These are phyloP conservation scores for Calliphora vomitoria DNA, from an alignment of 2,888 invertebrate species.

Conservation along the genomic window DNA sequence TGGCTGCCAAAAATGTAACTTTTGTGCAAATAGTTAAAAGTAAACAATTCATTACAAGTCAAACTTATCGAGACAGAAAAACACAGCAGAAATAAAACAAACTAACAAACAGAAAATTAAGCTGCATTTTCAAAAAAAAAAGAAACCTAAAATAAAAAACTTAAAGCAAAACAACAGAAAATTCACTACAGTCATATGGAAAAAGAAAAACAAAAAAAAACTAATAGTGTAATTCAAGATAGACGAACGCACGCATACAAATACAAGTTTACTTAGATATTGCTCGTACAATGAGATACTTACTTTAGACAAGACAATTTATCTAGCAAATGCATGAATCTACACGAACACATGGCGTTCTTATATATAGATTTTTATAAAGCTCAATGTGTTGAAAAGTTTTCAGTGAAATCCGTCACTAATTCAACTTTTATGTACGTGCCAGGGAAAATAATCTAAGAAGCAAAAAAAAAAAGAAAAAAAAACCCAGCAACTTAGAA, in stretches of 20 bases:
- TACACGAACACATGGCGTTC: background rate
- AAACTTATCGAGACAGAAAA: constrained; percentile 25
- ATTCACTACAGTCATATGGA: background rate
- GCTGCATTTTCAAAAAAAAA: constrained; percentile 18
- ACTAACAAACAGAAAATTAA: constrained; percentile 50
- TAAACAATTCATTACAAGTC: constrained; percentile 67
- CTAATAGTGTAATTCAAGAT: constrained; percentile 6
- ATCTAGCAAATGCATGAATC: constrained; percentile 36
- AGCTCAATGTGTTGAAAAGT: constrained; percentile 72
- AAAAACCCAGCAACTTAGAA: background rate
- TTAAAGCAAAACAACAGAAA: background rate
- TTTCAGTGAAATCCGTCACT: constrained; percentile 74
- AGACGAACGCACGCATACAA: constrained; percentile 4
- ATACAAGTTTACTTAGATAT: constrained; percentile 1
- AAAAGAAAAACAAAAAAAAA: background rate
- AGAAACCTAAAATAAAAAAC: background rate
- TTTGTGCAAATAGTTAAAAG: constrained; percentile 56
- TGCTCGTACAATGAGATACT: constrained; percentile 5
- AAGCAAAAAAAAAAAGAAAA: background rate
- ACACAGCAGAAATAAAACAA: background rate
- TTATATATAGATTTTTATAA: constrained; percentile 39
- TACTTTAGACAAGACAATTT: constrained; percentile 58
- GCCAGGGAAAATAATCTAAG: constrained; percentile 52
- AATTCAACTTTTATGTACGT: constrained; percentile 75
- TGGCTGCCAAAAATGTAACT: constrained; percentile 40